Evolutionary conservation across 2,113 vertebrate genomes (phyloP), one percentile per base, ranked within the genome.

Genomic region (Cariama cristata): DNA sequence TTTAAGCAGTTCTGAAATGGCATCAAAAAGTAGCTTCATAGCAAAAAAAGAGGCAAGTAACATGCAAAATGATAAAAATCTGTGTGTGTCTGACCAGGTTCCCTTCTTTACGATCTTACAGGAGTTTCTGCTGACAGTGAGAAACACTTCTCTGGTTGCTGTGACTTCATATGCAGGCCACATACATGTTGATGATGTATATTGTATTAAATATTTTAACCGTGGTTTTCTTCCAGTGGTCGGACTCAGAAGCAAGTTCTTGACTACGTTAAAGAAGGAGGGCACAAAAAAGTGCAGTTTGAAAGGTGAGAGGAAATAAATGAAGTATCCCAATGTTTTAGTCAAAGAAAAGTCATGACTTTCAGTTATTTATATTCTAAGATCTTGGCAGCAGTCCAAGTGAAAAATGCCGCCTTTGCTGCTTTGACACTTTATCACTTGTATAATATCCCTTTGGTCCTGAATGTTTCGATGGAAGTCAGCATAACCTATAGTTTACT

Each of bases 211-310:
- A 18, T 45, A 40, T 12, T 47, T 75, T 58, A 85, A 88, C 32
- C 47, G 0, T 88, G 92, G 68, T 97, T 97, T 92, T 45, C 14
- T 93, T 95, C n/a, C 94, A 99, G 99, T 71, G 99, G 99, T 49
- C 99, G 99, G 93, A 99, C 99, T 69, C 99, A 99, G 98, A 99
- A 99, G 98, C 99, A 99, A 97, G 99, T 99, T 97, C 99, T 99
- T 75, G 99, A 99, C 98, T 99, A 99, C 10, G 99, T 99, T 88
- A 99, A 98, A 97, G 99, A 99, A 98, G 99, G 99, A 26, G 99
- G 99, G 93, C 99, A 99, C 98, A 99, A 99, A 97, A 99, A 99
- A 98, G 99, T 99, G 67, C 99, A 99, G 21, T 99, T 99, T 97
- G 99, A 99, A 96, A 99, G 99, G 99, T 99, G 97, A 99, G 98